Conservation (phyloP, 2,888 invertebrate genomes). For the Rhopalosiphum nymphaeae region DNA sequence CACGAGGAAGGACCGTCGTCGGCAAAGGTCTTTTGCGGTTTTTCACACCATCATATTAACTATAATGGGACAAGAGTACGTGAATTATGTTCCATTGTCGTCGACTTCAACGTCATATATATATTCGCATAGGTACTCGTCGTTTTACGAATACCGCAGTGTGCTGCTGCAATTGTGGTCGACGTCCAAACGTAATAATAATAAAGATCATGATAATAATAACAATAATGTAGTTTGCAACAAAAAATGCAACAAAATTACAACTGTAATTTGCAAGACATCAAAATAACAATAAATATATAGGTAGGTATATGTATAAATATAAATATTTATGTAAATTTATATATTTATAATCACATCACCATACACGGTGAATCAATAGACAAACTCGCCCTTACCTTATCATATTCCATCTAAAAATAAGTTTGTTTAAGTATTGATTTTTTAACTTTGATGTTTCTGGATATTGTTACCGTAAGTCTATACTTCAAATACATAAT, state of each 20-base stretch:
- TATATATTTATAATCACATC: background rate
- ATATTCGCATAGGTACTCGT: background rate
- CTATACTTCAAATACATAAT: too few species aligned
- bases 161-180: conserved; percentile 2
- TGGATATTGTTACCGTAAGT: too few species aligned
- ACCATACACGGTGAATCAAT: background rate
- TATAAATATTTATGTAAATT: background rate
- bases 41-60: background rate
- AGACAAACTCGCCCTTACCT: background rate
- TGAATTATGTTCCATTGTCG: conserved; percentile 39
- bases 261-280: background rate
- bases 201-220: background rate
- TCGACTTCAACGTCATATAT: background rate
- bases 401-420: background rate
- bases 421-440: background rate
- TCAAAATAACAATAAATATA: background rate
- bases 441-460: too few species aligned
- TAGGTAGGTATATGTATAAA: background rate
- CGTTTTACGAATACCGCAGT: background rate
- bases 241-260: background rate
- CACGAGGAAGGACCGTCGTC: background rate
- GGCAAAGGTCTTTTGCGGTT: background rate
- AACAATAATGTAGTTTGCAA: background rate
- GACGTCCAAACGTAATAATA: background rate
- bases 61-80: background rate